Conservation (phyloP, 2,888 invertebrate species). For the Criorhina ranunculi region DNA sequence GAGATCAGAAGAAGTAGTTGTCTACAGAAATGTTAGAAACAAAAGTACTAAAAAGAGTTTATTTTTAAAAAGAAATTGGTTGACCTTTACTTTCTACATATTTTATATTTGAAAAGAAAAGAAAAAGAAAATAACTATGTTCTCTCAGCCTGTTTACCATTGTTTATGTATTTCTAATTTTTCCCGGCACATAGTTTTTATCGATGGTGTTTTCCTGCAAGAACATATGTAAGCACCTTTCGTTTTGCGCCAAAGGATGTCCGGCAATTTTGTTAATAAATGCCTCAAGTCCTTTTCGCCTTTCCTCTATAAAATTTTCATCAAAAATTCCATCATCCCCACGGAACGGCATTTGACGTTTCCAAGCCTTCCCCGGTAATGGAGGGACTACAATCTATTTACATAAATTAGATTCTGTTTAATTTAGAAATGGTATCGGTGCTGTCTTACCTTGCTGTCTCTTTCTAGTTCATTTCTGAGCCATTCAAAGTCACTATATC, state of each 20-base stretch:
- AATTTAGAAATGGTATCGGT: not conserved
- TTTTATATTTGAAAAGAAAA: constrained; percentile 29
- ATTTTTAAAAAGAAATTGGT: constrained; percentile 30
- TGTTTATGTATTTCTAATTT: constrained; percentile 96
- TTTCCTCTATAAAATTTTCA: constrained; percentile 99
- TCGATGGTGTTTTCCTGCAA: constrained; percentile 98
- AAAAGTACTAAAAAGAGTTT: constrained; percentile 46
- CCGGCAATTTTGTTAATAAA: constrained; percentile 99
- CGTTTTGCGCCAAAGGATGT: constrained; percentile 99
- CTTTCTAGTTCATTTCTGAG: constrained; percentile 98
- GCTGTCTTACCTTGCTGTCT: constrained; percentile 94
- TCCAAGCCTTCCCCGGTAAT: constrained; percentile 99
- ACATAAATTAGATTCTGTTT: constrained; percentile 6
- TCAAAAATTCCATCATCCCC: constrained; percentile 99
- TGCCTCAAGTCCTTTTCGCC: constrained; percentile 98
- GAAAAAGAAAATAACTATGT: constrained; percentile 29
- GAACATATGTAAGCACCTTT: constrained; percentile 99
- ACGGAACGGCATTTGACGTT: constrained; percentile 98
- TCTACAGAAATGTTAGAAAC: constrained; percentile 41
- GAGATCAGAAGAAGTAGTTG: constrained; percentile 62
- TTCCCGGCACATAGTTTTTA: constrained; percentile 99
- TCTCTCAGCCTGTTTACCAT: constrained; percentile 19
- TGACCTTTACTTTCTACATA: constrained; percentile 56
- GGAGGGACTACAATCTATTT: constrained; percentile 98
- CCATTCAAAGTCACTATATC: constrained; percentile 99